Percentiles rank a stretch among this genome's conserved stretches.
These are phyloP conservation scores for Masticophis lateralis DNA, from an alignment of 2,797 vertebrate species.

Conservation along the genomic window DNA sequence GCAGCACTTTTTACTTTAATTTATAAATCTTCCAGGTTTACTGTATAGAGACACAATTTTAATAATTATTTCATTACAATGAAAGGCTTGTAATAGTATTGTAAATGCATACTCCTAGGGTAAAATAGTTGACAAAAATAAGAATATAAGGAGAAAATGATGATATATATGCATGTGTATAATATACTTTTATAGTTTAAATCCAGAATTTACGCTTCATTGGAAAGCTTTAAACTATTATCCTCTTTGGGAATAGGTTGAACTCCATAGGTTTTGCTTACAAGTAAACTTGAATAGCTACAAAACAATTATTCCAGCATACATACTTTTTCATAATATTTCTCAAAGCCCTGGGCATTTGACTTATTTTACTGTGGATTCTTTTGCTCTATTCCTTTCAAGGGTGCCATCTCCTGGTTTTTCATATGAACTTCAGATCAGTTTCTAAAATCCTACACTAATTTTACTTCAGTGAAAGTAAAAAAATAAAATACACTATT, in stretches of 20 bases:
- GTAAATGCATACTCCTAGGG: neutral
- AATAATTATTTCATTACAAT: neutral
- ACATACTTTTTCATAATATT: neutral
- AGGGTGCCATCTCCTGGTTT: conserved; percentile 61
- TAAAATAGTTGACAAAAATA: neutral
- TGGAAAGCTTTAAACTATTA: neutral
- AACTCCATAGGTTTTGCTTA: neutral
- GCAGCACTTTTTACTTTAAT: neutral
- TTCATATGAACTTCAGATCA: neutral
- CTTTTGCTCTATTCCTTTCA: conserved; percentile 34
- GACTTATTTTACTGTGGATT: fast-evolving
- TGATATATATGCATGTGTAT: neutral
- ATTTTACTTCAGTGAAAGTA: neutral
- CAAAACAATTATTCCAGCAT: neutral
- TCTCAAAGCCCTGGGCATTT: neutral
- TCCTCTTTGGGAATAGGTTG: neutral
- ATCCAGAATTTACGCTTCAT: neutral
- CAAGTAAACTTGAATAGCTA: neutral
- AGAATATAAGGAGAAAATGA: neutral
- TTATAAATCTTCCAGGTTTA: neutral
- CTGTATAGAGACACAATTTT: fast-evolving
- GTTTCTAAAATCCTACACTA: neutral
- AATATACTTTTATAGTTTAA: neutral
- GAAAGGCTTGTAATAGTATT: neutral
- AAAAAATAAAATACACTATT: neutral